phyloP scores from a whole-genome alignment of 2,888 invertebrate species.

The Myathropa florea region DNA sequence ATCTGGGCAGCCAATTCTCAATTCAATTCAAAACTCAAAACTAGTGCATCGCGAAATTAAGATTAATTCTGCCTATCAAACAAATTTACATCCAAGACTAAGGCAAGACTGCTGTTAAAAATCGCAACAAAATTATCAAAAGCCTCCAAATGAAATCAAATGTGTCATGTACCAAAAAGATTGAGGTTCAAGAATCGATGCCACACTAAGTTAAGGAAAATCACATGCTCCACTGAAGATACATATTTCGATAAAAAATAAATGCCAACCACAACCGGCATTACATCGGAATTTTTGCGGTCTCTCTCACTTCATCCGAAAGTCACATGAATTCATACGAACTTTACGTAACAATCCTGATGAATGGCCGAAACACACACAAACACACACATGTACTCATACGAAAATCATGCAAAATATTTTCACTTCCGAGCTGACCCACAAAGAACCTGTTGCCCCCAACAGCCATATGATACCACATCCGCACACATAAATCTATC shows the following conservation, averaged over 20 bases:
- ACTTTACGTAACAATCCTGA: not conserved
- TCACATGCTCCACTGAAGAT: not conserved
- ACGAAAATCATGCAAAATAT: not conserved
- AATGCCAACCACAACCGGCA: not conserved
- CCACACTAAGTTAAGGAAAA: not conserved
- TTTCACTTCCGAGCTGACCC: not conserved
- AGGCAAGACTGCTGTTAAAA: too few relatives aligned
- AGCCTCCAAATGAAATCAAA: too few relatives aligned
- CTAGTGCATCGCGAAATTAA: too few relatives aligned
- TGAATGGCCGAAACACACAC: not conserved
- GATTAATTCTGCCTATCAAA: too few relatives aligned
- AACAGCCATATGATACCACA: not conserved
- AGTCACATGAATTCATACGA: not conserved
- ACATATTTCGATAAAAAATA: not conserved
- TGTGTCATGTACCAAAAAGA: too few relatives aligned
- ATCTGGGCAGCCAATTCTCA: too few relatives aligned
- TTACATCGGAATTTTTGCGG: not conserved
- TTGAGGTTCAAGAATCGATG: too few relatives aligned
- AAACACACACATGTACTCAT: not conserved
- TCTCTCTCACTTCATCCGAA: not conserved
- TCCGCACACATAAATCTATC: not conserved
- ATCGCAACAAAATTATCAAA: too few relatives aligned
- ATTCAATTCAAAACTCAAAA: too few relatives aligned
- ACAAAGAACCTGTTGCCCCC: not conserved
- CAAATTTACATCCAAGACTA: too few relatives aligned